Evolutionary conservation across 2,113 vertebrate genomes (phyloP), one percentile per base, ranked within the genome.

Genomic region (Taxidea taxus): DNA sequence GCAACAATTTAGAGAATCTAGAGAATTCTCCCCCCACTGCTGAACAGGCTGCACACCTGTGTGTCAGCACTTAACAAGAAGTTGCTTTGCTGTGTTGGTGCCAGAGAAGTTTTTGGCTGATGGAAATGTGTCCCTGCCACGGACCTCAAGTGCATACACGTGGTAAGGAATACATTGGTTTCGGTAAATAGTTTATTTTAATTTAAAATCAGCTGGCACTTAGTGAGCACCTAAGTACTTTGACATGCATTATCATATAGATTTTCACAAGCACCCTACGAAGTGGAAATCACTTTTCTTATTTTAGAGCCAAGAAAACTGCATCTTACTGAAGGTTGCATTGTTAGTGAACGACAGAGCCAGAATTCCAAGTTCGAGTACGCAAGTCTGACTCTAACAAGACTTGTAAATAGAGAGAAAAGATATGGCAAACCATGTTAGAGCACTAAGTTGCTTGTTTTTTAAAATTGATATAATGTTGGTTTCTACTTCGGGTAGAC

Each of bases 1-100:
- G 39, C 49, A 97, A 44, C 18, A 85, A 80, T 96, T 95, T 34
- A 74, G 93, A 97, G 97, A 87, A 97, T 97, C 37, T 74, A n/a
- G 81, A 51, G 96, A 85, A 88, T 62, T 70, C 47, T 91, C 78
- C 7, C 92, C 92, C 96, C 85, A 80, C 25, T 47, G 49, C 34
- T 56, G 39, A 93, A 15, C 11, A 8, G n/a, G 37, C 87, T 29
- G 10, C 80, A 84, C 5, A 56, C 60, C 51, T 29, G 1, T 12
- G 42, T 0, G 0, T 42, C 54, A 23, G 16, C 14, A 27, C 70
- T 87, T 39, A 97, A 58, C 85, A 95, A 70, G 51, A 51, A 92
- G 23, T 25, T 74, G 37, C 70, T 60, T 62, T 27, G 4, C 2
- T 3, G 0, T 1, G 34, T 47, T 34, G 12, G 60, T 78, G 51